These are phyloP conservation scores for Caenorhabditis sp. DNA, from an alignment of 2,888 invertebrate genomes.

Conservation along the genomic window DNA sequence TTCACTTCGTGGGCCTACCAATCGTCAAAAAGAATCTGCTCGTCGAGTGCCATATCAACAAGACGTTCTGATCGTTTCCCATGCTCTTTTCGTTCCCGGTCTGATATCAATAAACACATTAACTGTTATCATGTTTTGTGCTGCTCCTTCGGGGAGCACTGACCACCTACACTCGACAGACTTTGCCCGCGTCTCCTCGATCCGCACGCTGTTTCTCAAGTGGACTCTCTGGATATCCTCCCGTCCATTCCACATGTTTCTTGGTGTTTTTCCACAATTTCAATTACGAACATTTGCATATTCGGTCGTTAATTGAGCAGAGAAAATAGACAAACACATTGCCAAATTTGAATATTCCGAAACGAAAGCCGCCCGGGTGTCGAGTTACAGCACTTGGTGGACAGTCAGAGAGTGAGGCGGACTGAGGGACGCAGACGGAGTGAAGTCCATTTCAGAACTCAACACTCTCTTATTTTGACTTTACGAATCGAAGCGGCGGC, in stretches of 20 bases:
- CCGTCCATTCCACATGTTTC: background rate
- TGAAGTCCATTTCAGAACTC: slow-evolving; percentile 47
- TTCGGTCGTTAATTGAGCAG: slow-evolving; percentile 34
- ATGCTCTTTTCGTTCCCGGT: slow-evolving; percentile 2
- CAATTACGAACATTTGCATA: slow-evolving; percentile 39
- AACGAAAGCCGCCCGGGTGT: slow-evolving; percentile 44
- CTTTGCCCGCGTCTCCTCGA: slow-evolving; percentile 11
- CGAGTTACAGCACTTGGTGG: slow-evolving; percentile 52
- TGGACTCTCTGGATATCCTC: slow-evolving; percentile 23
- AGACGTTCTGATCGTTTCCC: slow-evolving; percentile 5
- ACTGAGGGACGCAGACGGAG: slow-evolving; percentile 33
- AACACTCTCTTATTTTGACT: slow-evolving; percentile 49
- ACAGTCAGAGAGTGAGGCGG: slow-evolving; percentile 15
- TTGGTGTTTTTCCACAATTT: slow-evolving; percentile 7
- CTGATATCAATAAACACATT: slow-evolving; percentile 18
- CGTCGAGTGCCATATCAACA: slow-evolving; percentile 52
- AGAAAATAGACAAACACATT: slow-evolving; percentile 21
- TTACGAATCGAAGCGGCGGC: slow-evolving; percentile 37
- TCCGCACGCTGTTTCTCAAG: background rate
- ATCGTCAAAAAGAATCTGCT: slow-evolving; percentile 48
- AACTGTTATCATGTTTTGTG: slow-evolving; percentile 16
- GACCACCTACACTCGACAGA: slow-evolving; percentile 26
- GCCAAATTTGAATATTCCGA: slow-evolving; percentile 54
- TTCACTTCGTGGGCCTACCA: slow-evolving; percentile 38
- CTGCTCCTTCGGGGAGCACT: background rate